Evolutionary conservation across 2,888 invertebrate species (phyloP).

Genomic region (Brenthis hecate): DNA sequence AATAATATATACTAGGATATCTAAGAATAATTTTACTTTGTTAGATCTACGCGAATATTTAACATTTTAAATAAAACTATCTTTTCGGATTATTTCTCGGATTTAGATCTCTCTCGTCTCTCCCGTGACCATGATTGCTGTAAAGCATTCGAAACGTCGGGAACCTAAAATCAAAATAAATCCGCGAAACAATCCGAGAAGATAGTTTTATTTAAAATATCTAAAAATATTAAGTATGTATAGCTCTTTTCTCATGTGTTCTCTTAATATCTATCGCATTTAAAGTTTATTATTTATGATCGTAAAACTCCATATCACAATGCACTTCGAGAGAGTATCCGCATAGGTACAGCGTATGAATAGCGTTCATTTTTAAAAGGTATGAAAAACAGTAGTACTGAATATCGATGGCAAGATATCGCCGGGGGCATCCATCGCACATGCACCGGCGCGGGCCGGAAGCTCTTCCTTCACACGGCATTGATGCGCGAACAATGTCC

Average conservation of each 20-base stretch:
- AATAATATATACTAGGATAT: too few relatives aligned
- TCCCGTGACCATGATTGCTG: too few relatives aligned
- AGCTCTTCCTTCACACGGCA: conserved; percentile 75
- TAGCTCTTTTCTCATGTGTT: background rate
- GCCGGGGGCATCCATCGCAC: conserved; percentile 66
- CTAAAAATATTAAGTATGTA: background rate
- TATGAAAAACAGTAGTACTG: conserved; percentile 59
- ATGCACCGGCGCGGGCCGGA: conserved; percentile 63
- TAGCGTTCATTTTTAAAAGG: conserved; percentile 47
- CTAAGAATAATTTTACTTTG: too few relatives aligned
- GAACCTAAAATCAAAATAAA: too few relatives aligned
- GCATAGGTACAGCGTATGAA: conserved; percentile 34
- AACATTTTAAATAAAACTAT: too few relatives aligned
- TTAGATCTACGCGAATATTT: too few relatives aligned
- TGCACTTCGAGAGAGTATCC: conserved; percentile 16
- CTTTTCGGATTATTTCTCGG: too few relatives aligned
- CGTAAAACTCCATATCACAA: conserved; percentile 9
- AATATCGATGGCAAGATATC: conserved; percentile 73
- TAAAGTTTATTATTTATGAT: conserved; percentile 15
- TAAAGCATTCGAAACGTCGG: too few relatives aligned
- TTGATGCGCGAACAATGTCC: conserved; percentile 66
- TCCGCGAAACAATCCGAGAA: too few relatives aligned
- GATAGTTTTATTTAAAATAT: too few relatives aligned
- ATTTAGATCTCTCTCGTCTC: too few relatives aligned
- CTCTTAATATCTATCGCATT: conserved; percentile 1